phyloP scores from a whole-genome alignment of 2,797 vertebrate species.

The Helicolenus hilgendorfi region DNA sequence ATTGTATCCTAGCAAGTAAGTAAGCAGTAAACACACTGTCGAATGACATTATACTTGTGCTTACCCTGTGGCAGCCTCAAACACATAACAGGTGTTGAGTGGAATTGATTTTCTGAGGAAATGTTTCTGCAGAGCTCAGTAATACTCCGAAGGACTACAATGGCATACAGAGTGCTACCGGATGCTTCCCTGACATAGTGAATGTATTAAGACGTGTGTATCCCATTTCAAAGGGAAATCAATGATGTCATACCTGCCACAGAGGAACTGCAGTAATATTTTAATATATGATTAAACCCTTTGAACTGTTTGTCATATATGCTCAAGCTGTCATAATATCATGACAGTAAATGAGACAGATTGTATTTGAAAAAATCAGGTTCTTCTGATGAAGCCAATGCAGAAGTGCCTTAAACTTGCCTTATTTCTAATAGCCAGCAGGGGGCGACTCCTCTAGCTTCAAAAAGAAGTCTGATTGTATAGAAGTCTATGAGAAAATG shows the following conservation, averaged over 20 bases:
- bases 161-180: conserved; percentile 27
- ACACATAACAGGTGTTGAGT: conserved; percentile 66
- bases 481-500: too few relatives aligned
- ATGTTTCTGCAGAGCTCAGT: conserved; percentile 56
- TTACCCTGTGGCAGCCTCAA: conserved; percentile 52
- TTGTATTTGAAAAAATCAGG: too few relatives aligned
- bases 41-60: conserved; percentile 52
- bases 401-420: too few relatives aligned
- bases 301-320: background rate
- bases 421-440: too few relatives aligned
- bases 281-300: conserved; percentile 39
- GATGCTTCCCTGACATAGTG: conserved; percentile 16
- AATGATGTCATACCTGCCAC: background rate
- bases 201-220: conserved; percentile 24
- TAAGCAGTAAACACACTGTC: conserved; percentile 21
- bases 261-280: background rate
- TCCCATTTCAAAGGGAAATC: conserved; percentile 19
- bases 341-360: too few relatives aligned
- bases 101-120: conserved; percentile 74
- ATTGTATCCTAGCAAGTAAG: conserved; percentile 28
- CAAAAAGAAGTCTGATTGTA: too few relatives aligned
- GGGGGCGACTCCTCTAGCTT: too few relatives aligned
- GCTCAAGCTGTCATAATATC: background rate
- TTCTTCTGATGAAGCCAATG: too few relatives aligned
- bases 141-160: conserved; percentile 33